Conservation (phyloP, 1,140 invertebrate genomes). For the Brachionus angularis region DNA sequence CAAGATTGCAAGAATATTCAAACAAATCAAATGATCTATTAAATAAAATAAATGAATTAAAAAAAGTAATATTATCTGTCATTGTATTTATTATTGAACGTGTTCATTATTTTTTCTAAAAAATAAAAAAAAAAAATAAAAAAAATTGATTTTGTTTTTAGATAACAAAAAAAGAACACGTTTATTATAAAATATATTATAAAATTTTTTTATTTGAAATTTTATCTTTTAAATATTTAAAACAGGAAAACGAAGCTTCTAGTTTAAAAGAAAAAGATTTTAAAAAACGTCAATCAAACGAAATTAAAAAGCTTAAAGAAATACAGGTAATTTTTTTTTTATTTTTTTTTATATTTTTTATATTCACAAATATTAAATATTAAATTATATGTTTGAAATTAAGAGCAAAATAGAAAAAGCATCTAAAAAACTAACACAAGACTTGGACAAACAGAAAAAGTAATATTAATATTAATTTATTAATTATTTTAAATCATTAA, state of each 20-base stretch:
- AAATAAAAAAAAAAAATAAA: no score
- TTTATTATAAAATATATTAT: no score
- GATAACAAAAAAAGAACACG: no score
- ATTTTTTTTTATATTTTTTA: no score
- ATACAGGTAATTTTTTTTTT: background rate
- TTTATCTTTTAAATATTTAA: constrained; percentile 27
- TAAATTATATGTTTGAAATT: background rate
- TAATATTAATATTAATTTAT: background rate
- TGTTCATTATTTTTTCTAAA: no score
- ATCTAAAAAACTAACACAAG: constrained; percentile 25
- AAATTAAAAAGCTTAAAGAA: constrained; percentile 24
- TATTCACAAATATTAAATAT: background rate
- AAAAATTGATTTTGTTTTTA: no score
- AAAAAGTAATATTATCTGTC: background rate
- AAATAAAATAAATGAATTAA: background rate
- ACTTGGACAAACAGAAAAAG: constrained; percentile 43
- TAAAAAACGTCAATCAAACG: constrained; percentile 39
- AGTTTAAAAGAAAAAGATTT: constrained; percentile 43
- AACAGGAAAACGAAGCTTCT: constrained; percentile 6
- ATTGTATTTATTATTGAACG: no score
- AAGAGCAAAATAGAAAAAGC: constrained; percentile 23
- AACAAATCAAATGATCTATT: constrained; percentile 7
- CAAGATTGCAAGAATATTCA: constrained; percentile 23
- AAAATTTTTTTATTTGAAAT: background rate
- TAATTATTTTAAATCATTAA: background rate